Percentiles rank a stretch among this genome's conserved stretches.
Conservation (phyloP, 2,888 invertebrate species). For the Amblyjoppa fuscipennis region DNA sequence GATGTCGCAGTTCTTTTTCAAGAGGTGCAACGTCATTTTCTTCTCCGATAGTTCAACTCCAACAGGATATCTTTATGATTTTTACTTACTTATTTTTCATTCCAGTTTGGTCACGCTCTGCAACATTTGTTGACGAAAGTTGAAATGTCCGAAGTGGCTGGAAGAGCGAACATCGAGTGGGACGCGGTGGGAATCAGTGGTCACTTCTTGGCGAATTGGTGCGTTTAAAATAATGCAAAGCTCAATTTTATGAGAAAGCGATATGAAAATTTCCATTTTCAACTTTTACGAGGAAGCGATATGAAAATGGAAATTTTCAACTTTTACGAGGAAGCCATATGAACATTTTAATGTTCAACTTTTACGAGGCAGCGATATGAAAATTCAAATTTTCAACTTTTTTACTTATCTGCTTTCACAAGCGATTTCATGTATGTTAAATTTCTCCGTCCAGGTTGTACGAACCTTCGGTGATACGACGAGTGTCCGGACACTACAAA, state of each 20-base stretch:
- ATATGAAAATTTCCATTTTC: not conserved
- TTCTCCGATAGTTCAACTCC: not conserved
- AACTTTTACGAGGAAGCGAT: not conserved
- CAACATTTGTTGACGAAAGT: conserved; percentile 94
- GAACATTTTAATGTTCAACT: too few species aligned
- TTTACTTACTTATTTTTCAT: conserved; percentile 64
- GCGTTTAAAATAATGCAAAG: conserved; percentile 54
- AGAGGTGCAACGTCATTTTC: conserved; percentile 85
- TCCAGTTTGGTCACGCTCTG: conserved; percentile 93
- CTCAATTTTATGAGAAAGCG: not conserved
- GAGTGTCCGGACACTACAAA: conserved; percentile 91
- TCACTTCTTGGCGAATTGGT: conserved; percentile 93
- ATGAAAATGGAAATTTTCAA: not conserved
- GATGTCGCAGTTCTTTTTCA: conserved; percentile 92
- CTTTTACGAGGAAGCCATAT: too few species aligned
- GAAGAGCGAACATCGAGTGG: conserved; percentile 96
- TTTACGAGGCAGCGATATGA: not conserved
- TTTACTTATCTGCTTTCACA: conserved; percentile 31
- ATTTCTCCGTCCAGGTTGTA: conserved; percentile 85
- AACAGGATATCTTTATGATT: not conserved
- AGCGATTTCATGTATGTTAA: not conserved
- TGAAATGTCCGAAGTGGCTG: conserved; percentile 94
- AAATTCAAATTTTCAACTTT: not conserved
- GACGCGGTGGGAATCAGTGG: conserved; percentile 95
- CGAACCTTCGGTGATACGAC: conserved; percentile 87